Conservation (phyloP, 2,888 invertebrate species). For the Sturmia bella region DNA sequence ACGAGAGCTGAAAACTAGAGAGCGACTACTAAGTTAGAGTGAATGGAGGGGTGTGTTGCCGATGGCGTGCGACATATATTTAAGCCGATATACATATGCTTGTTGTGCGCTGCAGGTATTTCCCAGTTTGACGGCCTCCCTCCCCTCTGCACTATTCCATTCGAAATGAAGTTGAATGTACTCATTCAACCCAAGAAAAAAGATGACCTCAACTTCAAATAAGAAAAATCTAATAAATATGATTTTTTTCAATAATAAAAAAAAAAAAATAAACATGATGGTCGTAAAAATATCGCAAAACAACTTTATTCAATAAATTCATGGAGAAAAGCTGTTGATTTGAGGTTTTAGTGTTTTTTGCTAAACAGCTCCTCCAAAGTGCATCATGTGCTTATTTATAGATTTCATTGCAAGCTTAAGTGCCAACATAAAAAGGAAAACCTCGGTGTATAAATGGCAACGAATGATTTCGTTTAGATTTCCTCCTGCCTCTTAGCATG, state of each 20-base stretch:
- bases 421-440: slow-evolving; percentile 17
- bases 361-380: slow-evolving; percentile 35
- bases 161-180: too few relatives aligned
- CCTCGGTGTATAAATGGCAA: slow-evolving; percentile 37
- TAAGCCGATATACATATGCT: too few relatives aligned
- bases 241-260: neutral
- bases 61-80: too few relatives aligned
- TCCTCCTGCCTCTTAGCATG: slow-evolving; percentile 21
- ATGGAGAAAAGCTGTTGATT: slow-evolving; percentile 40
- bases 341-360: slow-evolving; percentile 33
- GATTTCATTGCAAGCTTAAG: slow-evolving; percentile 41
- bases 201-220: slow-evolving; percentile 44
- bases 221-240: too few relatives aligned
- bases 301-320: slow-evolving; percentile 67
- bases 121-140: too few relatives aligned
- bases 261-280: too few relatives aligned
- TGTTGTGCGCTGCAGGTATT: too few relatives aligned
- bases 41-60: too few relatives aligned
- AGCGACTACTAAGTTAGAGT: too few relatives aligned
- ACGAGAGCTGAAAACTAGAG: too few relatives aligned
- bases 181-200: neutral
- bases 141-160: too few relatives aligned
- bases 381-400: too few relatives aligned
- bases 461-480: slow-evolving; percentile 7
- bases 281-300: slow-evolving; percentile 55